Evolutionary conservation across 2,113 vertebrate species (phyloP).

Genomic region (Laticauda colubrina): DNA sequence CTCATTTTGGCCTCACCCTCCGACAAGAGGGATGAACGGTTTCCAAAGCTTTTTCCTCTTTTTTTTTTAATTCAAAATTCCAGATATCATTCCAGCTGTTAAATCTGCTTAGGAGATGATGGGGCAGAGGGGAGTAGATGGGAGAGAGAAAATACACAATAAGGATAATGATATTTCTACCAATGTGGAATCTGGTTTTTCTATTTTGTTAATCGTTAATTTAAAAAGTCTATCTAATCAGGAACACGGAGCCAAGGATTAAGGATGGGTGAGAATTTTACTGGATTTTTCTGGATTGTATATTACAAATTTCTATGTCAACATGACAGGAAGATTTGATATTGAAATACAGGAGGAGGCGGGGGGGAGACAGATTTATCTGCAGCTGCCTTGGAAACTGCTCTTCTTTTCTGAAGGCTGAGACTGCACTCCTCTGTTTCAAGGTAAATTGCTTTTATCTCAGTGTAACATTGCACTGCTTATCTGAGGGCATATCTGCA

Average conservation of each 20-base stretch:
- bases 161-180: not conserved
- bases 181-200: not conserved
- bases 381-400: not conserved
- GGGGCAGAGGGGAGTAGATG: not conserved
- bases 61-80: conserved; percentile 10
- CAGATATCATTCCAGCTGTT: not conserved
- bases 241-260: not conserved
- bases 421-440: not conserved
- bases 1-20: not conserved
- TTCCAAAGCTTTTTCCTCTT: conserved; percentile 22
- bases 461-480: not conserved
- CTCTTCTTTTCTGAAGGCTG: not conserved
- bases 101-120: not conserved
- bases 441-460: not conserved
- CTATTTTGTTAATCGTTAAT: not conserved
- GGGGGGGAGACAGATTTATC: not conserved
- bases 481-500: not conserved
- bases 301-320: not conserved
- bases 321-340: not conserved
- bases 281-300: not conserved
- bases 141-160: not conserved
- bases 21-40: not conserved
- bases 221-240: not conserved
- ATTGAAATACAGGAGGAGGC: not conserved
- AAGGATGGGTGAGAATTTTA: not conserved